phyloP scores from a whole-genome alignment of 2,888 invertebrate species.

The Dascillus cervinus region DNA sequence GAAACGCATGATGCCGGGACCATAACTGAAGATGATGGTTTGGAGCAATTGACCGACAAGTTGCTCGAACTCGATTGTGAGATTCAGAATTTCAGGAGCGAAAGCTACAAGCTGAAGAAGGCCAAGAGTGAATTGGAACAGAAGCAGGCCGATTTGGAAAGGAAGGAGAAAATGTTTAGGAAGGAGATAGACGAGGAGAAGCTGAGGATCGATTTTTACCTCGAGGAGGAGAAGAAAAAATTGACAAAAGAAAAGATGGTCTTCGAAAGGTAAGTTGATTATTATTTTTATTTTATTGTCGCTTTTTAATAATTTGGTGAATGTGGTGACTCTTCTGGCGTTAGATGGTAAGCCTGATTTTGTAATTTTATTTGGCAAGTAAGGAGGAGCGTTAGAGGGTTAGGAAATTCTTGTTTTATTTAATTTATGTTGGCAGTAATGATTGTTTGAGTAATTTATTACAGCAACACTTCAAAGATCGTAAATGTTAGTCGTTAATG shows the following conservation, averaged over 20 bases:
- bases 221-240: conserved; percentile 55
- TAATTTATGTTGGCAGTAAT: too few species aligned
- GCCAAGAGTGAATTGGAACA: conserved; percentile 38
- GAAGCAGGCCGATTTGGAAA: conserved; percentile 48
- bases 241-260: conserved; percentile 53
- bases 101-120: conserved; percentile 44
- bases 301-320: not conserved
- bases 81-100: conserved; percentile 48
- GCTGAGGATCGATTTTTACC: conserved; percentile 52
- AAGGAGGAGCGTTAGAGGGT: too few species aligned
- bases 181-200: conserved; percentile 58
- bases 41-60: conserved; percentile 47
- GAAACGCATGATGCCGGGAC: conserved; percentile 12
- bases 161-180: conserved; percentile 45
- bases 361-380: too few species aligned
- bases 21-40: conserved; percentile 16
- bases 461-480: too few species aligned
- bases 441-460: too few species aligned
- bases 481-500: too few species aligned
- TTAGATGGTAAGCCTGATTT: too few species aligned
- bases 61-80: conserved; percentile 59
- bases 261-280: conserved; percentile 36
- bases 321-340: not conserved
- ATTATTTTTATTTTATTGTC: not conserved
- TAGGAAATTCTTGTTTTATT: too few species aligned